Evolutionary conservation across 2,797 vertebrate species (phyloP), one percentile per base, ranked within the genome.

Genomic region (Artibeus lituratus): DNA sequence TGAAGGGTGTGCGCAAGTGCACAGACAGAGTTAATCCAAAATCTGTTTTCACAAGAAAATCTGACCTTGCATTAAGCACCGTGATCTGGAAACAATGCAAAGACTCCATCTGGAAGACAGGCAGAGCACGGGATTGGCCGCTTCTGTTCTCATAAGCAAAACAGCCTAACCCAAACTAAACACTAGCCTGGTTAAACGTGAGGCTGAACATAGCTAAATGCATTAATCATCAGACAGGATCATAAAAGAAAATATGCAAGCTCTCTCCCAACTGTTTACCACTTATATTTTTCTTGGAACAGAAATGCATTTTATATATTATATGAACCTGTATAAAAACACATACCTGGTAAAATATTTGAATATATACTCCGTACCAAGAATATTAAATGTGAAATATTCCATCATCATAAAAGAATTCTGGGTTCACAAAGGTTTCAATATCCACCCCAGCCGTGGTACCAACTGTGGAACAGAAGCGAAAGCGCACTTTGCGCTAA

Each of bases 231-330:
- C 96, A 96, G 93, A 94, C 97, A 96, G 97, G 92, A 67, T 65
- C 78, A 97, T 91, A 97, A 95, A 97, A 96, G 87, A 37, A 95
- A 97, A 91, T 96, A 96, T 97, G 97, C 95, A 62, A 42, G 93
- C 85, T 74, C 84, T 91, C 97, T 95, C 92, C 90, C 93, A 42
- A 94, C 67, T 97, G 96, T 97, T 98, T 97, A 98, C 97, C 91
- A n/a, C 87, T 90, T 83, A 2, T 97, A 94, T 98, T 98, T 97
- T 98, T 96, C 97, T 97, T 97, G 98, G 97, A 98, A 97, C 96
- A 94, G 96, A 98, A 97, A 91, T 42, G 59, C 94, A 97, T 97
- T 97, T 97, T 97, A 97, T 97, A 95, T 97, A 98, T 97, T 96
- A 97, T 57, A 97, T 96, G 96, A 97, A 96, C 97, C 97, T 96